Evolutionary conservation across 2,113 vertebrate genomes (phyloP), one percentile per base, ranked within the genome.

Genomic region (Callopanchax toddi): DNA sequence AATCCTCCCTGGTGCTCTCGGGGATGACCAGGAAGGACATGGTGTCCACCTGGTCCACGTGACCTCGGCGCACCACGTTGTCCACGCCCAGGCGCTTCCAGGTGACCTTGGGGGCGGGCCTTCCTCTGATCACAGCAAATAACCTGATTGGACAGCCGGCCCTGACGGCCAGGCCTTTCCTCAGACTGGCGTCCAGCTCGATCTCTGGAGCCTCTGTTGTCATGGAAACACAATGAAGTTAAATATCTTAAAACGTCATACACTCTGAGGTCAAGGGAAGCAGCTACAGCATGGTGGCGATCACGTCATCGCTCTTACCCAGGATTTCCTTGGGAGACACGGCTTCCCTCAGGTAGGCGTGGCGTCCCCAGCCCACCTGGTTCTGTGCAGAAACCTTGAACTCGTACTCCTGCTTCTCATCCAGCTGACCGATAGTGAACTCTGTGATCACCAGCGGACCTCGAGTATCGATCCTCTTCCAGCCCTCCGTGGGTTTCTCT

Each of bases 11-110:
- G 62, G 96, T 98, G 82, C 96, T 96, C 84, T 98, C 92, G 0
- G 97, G 95, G 79, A 99, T 98, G 57, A 97, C 94, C 63, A 98
- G 93, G 92, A 99, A 99, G 63, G 96, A 94, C 97, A 99, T 99
- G 6, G 95, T 95, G 84, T 99, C 97, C 61, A 99, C 92, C 64
- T 98, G 92, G 81, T 99, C 97, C 23, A 99, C 95, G 56, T 97
- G 96, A 71, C 97, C 97, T 83, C 91, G 94, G 76, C 97, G 94
- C 77, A 97, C 83, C 58, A 98, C 96, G 1, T 98, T 99, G 83
- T 99, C 97, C 71, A 98, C 57, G 55, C 96, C 97, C 51, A 97
- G 52, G 82, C 92, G 96, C 75, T 94, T 94, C 97, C 97, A 99
- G 6, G 95, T 97, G 48, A 99, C 95, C 87, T 94, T 99, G 55